Base-by-base conservation (phyloP, 2,888 invertebrate species). In the Agrenia bidenticulata region DNA sequence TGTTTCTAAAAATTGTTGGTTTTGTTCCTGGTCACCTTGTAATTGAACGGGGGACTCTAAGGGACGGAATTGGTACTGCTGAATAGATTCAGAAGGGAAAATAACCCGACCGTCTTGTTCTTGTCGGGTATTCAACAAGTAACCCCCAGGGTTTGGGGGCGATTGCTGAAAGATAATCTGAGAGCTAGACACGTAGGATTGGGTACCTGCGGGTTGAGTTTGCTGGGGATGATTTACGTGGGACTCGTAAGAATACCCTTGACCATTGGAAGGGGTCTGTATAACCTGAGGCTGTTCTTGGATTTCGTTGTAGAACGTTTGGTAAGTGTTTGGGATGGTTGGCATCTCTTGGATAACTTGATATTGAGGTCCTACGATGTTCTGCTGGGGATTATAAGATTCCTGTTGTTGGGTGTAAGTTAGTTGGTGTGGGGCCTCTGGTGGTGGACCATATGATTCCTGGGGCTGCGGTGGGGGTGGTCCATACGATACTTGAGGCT, bases 401-500 rank as follows among this genome's bases (percentile, higher is more conserved):
- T 7, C n/a, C 15, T 39, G 9, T 39, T 5, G 45, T 19, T 45
- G 45, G 15, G 9, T 17, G 19, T 57, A 37, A n/a, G n/a, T 17
- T 19, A 2, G 17, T 15, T 21, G 21, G 15, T 7, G 39, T 19
- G 21, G 32, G 32, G 32, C 32, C 32, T 32, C 11, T 23, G 53
- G 64, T 1, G 39, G 53, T 1, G 41, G 17, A 1, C 37, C 57
- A 41, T 57, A 37, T 1, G 5, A 9, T 37, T 11, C 7, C 21
- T 21, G 21, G 1, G 39, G 39, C 9, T 37, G 1, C 11, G 49
- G 45, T 49, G 15, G 24, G 15, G 57, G 57, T 5, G 27, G 37
- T 5, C 65, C 65, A 61, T 65, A 65, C 21, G 2, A 19, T 56
- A 21, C 32, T 19, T 54, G 65, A 7, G 45, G 24, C 5, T 50